Base-by-base conservation (phyloP, 2,113 vertebrate species). In the Nettapus auritus region DNA sequence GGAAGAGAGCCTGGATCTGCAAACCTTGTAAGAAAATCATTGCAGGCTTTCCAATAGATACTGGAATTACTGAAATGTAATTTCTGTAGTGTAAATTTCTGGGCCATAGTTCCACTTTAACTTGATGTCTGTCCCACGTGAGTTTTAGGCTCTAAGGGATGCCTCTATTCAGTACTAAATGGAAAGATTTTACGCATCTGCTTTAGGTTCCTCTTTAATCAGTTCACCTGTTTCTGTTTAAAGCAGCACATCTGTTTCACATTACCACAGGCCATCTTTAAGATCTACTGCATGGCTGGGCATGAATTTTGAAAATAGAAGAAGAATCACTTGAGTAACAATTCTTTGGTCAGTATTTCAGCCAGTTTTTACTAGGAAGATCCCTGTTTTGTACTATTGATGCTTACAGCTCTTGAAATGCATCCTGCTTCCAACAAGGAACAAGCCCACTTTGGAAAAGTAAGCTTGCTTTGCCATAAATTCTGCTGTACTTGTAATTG, bases 151-250 rank as follows among this genome's bases (percentile, higher is more conserved):
- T 89, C 80, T 38, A 38, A 86, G 67, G 64, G 74, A 94, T 93
- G 31, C 93, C 67, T 93, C 73, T 92, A 40, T 91, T 84, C 42
- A 62, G 38, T 80, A 82, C 67, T 92, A 75, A 97, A 82, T 89
- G 48, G 90, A 96, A 96, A 95, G 92, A 94, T 88, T 96, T 96
- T 96, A 93, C 2, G 9, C 90, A 96, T 97, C 93, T 97, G 96
- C 86, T 96, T 97, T 92, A 87, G 64, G 85, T 96, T 96, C 92
- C 60, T 90, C 73, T 96, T 96, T 93, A 97, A 93, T 96, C 84
- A 86, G 82, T 91, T 96, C 94, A 97, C 97, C 94, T 96, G 96
- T 95, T 97, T 97, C 94, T 96, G 80, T 87, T 97, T 97, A 96
- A 96, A 84, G 56, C 67, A 88, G 57, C 60, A 81, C 95, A 96